Evolutionary conservation across 2,113 vertebrate species (phyloP).

Genomic region (Podarcis muralis): DNA sequence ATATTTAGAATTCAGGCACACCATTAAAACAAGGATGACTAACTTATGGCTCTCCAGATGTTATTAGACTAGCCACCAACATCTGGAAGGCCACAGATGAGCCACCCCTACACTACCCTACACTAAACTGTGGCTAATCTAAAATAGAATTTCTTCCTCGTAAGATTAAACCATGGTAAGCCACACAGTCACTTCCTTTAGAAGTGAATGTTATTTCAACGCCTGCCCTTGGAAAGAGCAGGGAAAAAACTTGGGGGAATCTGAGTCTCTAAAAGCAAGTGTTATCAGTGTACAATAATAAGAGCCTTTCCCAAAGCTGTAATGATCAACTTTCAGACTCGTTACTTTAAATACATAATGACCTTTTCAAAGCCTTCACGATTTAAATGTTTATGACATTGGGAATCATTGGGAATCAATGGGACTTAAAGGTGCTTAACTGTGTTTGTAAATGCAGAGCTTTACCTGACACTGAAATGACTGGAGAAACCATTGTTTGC

Average conservation of each 20-base stretch:
- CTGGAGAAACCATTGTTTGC: not conserved
- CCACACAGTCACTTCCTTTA: not conserved
- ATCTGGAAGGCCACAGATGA: too few species aligned
- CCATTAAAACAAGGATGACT: too few species aligned
- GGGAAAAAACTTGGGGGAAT: not conserved
- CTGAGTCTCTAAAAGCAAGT: not conserved
- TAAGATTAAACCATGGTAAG: not conserved
- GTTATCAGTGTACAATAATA: not conserved
- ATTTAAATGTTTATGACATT: slow-evolving; percentile 13
- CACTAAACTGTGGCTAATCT: not conserved
- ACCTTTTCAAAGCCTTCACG: slow-evolving; percentile 1
- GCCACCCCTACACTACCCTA: not conserved
- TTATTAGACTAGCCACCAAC: too few species aligned
- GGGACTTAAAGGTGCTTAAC: slow-evolving; percentile 17
- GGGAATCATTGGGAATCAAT: slow-evolving; percentile 27
- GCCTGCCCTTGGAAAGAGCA: not conserved
- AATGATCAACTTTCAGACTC: slow-evolving; percentile 3
- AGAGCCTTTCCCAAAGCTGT: not conserved
- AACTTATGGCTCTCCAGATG: too few species aligned
- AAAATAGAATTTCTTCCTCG: not conserved
- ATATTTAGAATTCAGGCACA: too few species aligned
- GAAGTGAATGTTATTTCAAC: not conserved
- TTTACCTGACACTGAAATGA: not conserved
- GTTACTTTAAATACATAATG: slow-evolving; percentile 21
- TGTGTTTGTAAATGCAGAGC: not conserved